These are phyloP conservation scores for Montipora capitata DNA, from an alignment of 92 coral and sea anemone genomes.

Conservation along the genomic window DNA sequence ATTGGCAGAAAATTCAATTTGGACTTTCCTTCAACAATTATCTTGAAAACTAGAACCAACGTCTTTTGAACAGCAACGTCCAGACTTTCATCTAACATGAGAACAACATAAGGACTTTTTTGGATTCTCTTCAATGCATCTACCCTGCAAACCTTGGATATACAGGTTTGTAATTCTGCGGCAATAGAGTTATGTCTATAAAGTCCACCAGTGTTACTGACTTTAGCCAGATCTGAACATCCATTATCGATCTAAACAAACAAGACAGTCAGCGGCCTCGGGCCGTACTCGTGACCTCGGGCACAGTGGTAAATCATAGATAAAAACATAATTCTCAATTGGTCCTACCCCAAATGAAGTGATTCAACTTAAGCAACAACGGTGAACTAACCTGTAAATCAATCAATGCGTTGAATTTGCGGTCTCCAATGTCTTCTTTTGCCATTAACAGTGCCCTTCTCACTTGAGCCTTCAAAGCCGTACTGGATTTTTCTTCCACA, in stretches of 20 bases:
- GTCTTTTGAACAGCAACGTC: conserved; percentile 54
- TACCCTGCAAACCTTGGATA: conserved; percentile 54
- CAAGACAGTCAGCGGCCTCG: no score
- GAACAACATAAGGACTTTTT: conserved; percentile 52
- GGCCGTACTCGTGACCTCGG: no score
- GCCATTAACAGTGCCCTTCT: conserved; percentile 33
- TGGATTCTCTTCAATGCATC: conserved; percentile 55
- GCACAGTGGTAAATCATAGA: not conserved
- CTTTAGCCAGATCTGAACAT: conserved; percentile 45
- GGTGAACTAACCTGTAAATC: not conserved
- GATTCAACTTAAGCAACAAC: not conserved
- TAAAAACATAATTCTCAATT: not conserved
- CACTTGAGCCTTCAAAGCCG: conserved; percentile 42
- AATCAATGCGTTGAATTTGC: conserved; percentile 10
- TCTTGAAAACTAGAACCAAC: no score
- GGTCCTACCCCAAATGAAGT: no score
- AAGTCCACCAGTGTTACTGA: conserved; percentile 17
- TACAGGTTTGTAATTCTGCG: conserved; percentile 46
- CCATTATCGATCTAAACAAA: conserved; percentile 34
- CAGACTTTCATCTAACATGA: conserved; percentile 66
- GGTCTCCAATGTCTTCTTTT: conserved; percentile 36
- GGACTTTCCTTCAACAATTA: not conserved
- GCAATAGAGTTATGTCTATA: conserved; percentile 56
- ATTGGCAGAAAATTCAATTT: conserved; percentile 56
- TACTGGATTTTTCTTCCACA: conserved; percentile 38